These are phyloP conservation scores for Branchinecta sandiegonensis DNA, from an alignment of 2,888 invertebrate species.

Conservation along the genomic window DNA sequence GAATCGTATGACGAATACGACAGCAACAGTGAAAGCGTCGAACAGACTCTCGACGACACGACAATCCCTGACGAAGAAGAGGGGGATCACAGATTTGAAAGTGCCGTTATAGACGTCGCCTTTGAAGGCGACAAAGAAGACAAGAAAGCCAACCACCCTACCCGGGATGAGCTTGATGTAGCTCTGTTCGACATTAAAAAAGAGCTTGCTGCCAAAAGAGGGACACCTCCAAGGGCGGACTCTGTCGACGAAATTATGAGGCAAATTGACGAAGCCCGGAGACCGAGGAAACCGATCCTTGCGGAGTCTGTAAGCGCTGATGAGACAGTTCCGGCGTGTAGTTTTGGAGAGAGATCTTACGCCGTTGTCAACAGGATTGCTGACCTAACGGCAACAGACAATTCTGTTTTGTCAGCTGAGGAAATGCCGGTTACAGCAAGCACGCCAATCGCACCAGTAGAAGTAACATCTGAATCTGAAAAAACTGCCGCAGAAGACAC, in stretches of 20 bases:
- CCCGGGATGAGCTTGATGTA: neutral
- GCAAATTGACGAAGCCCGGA: neutral
- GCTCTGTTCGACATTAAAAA: neutral
- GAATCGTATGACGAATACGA: neutral
- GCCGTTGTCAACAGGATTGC: no score
- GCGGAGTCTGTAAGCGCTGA: neutral
- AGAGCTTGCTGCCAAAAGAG: neutral
- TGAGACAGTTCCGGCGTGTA: neutral
- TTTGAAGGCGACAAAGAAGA: neutral
- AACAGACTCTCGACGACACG: no score
- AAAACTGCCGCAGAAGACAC: no score
- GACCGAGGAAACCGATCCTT: neutral
- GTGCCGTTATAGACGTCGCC: neutral
- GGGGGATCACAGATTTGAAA: neutral
- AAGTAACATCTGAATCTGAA: no score
- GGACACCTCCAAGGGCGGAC: slow-evolving; percentile 3
- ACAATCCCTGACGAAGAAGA: neutral
- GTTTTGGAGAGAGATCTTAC: no score
- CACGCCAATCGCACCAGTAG: no score
- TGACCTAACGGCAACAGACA: no score
- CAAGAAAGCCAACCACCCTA: neutral
- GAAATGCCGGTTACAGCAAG: no score
- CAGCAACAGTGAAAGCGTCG: neutral
- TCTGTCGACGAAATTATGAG: slow-evolving; percentile 9
- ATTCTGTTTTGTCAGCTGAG: no score